Base-by-base conservation (phyloP, 2,113 vertebrate genomes). In the Amia ocellicauda region DNA sequence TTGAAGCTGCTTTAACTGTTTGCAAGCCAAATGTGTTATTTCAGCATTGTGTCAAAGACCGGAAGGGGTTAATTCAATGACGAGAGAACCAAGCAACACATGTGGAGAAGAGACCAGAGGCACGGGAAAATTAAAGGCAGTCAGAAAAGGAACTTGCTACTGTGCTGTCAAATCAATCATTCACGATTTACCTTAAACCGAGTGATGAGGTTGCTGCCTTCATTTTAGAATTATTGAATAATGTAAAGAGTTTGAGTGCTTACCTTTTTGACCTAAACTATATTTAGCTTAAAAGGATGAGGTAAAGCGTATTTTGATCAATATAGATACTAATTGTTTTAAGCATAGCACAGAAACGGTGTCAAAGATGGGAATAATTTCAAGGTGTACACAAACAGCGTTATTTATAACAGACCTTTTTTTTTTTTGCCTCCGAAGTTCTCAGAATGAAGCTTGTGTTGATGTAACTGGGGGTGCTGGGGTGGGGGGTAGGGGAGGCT, bases 1-100 rank as follows among this genome's bases (percentile, higher is more conserved):
- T 58, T 68, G 60, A 77, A 82, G 80, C 74, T 29, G 51, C 63
- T 86, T 56, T 56, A 57, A 28, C 10, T 19, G 20, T 56, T 29
- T 56, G 16, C 17, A 17, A 58, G 31, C 36, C 56, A 58, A n/a
- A 58, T 47, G 43, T 47, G 22, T 42, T 57, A 19, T 8, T 13
- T 29, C 19, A 58, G 31, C 29, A 19, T 41, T 58, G 43, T 47
- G 29, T 14, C 56, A 19, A 17, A 23, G 27, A 17, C 28, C 28
- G 19, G 29, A 36, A 58, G 17, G 28, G 19, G 31, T 40, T 29
- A 4, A 41, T 13, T 13, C 11, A 29, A 58, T 29, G 17, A 19
- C n/a, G 22, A 9, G 19, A 41, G 31, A 36, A 5, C 11, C 26
- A 31, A 22, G 10, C 17, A 58, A 40, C 27, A 19, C 27, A n/a